Conservation (phyloP, 2,888 invertebrate genomes). For the Synergus itoensis region DNA sequence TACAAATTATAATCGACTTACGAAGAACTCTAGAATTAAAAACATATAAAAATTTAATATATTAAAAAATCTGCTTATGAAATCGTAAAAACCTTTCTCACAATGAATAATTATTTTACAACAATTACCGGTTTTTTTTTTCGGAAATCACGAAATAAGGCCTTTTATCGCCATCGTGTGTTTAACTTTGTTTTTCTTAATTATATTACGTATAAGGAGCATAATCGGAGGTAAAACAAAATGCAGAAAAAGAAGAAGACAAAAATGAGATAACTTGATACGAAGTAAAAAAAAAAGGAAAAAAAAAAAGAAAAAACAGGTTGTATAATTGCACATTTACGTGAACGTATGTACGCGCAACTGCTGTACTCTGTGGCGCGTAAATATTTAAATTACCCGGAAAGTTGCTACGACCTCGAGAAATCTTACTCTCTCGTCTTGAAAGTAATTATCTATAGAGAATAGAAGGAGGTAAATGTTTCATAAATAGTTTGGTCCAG, state of each 20-base stretch:
- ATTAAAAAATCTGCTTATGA: not conserved
- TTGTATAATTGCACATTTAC: conserved; percentile 37
- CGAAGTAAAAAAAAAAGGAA: not conserved
- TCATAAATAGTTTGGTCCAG: not conserved
- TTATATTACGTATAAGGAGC: not conserved
- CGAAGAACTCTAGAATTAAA: too few relatives aligned
- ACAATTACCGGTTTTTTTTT: not conserved
- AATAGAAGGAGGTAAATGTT: conserved; percentile 11
- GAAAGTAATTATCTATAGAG: conserved; percentile 32
- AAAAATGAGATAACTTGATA: conserved; percentile 25
- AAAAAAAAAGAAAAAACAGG: not conserved
- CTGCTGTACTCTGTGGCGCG: conserved; percentile 53
- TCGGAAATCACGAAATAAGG: not conserved
- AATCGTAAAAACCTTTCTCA: not conserved
- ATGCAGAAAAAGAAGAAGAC: not conserved
- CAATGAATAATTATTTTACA: not conserved
- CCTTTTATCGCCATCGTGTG: not conserved
- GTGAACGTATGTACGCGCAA: conserved; percentile 44
- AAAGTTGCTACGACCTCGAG: conserved; percentile 51
- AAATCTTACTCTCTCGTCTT: conserved; percentile 45
- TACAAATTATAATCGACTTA: too few relatives aligned
- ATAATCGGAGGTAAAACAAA: not conserved
- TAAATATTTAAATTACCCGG: conserved; percentile 55
- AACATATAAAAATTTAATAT: not conserved
- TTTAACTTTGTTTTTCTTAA: not conserved